These are phyloP conservation scores for Thereva nobilitata DNA, from an alignment of 2,888 invertebrate species.

Conservation along the genomic window DNA sequence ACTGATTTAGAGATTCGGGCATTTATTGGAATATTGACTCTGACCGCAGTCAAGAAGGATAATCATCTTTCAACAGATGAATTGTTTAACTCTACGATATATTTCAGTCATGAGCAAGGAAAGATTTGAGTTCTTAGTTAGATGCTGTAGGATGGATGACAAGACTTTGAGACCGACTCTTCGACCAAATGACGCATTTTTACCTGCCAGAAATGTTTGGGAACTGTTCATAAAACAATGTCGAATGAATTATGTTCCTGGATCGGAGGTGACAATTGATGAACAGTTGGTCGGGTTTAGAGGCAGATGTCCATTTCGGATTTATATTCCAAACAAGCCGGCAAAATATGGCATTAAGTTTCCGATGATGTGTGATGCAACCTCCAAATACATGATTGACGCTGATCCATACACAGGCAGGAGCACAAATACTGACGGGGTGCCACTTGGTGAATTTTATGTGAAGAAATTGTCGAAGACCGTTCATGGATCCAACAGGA, in stretches of 20 bases:
- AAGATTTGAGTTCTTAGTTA: too few species aligned
- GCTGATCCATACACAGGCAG: conserved; percentile 36
- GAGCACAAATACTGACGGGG: conserved; percentile 34
- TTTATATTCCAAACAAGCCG: conserved; percentile 39
- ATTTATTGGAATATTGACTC: too few species aligned
- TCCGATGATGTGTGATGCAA: conserved; percentile 38
- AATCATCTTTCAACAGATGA: too few species aligned
- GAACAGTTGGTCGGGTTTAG: conserved; percentile 40
- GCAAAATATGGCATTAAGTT: conserved; percentile 40
- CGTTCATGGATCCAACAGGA: conserved; percentile 43
- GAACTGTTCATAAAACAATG: conserved; percentile 35
- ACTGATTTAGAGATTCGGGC: too few species aligned
- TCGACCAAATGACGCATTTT: too few species aligned
- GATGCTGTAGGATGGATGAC: too few species aligned
- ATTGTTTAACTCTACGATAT: too few species aligned
- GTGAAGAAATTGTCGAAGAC: conserved; percentile 43
- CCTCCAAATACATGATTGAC: conserved; percentile 35
- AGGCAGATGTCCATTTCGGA: conserved; percentile 37
- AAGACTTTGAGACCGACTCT: too few species aligned
- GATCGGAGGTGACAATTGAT: conserved; percentile 38
- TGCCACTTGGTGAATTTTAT: conserved; percentile 33
- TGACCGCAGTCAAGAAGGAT: too few species aligned
- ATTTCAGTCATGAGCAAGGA: too few species aligned
- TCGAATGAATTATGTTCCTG: conserved; percentile 36
- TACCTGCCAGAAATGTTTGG: conserved; percentile 37